A percentile compares a stretch with the other conserved stretches of the same genome.
Evolutionary conservation across 2,113 vertebrate genomes (phyloP).

Genomic region (Acrocephalus arundinaceus): DNA sequence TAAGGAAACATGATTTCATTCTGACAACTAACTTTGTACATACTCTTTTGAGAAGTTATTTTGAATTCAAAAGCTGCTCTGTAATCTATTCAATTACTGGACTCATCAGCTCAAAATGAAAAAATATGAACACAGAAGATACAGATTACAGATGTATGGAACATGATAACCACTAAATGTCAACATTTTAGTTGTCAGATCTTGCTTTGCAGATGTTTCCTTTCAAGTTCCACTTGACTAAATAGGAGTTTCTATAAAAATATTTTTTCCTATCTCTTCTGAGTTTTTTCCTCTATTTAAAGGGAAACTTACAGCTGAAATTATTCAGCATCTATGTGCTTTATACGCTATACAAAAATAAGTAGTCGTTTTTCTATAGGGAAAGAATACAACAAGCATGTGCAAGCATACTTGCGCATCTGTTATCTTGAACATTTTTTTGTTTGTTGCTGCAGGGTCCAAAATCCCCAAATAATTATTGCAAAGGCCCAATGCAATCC

Average conservation of each 20-base stretch:
- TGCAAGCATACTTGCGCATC: constrained; percentile 32
- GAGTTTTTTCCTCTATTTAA: neutral
- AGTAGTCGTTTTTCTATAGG: neutral
- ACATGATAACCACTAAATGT: neutral
- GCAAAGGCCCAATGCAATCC: constrained; percentile 67
- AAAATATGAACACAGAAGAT: neutral
- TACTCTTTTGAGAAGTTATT: neutral
- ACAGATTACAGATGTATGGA: neutral
- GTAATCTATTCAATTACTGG: neutral
- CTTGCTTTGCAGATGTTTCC: neutral
- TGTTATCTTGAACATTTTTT: constrained; percentile 29
- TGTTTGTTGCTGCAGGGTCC: constrained; percentile 60
- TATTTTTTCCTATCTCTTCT: neutral
- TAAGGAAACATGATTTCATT: neutral
- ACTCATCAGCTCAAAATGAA: neutral
- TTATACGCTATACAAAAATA: neutral
- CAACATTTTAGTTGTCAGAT: neutral
- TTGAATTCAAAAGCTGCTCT: neutral
- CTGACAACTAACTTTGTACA: neutral
- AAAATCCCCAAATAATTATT: constrained; percentile 75
- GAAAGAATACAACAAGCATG: neutral
- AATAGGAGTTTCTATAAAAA: neutral
- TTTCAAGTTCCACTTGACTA: neutral
- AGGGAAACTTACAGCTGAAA: neutral
- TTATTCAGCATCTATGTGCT: neutral